These are phyloP conservation scores for Chrysocyon brachyurus DNA, from an alignment of 2,797 vertebrate genomes.

Conservation along the genomic window DNA sequence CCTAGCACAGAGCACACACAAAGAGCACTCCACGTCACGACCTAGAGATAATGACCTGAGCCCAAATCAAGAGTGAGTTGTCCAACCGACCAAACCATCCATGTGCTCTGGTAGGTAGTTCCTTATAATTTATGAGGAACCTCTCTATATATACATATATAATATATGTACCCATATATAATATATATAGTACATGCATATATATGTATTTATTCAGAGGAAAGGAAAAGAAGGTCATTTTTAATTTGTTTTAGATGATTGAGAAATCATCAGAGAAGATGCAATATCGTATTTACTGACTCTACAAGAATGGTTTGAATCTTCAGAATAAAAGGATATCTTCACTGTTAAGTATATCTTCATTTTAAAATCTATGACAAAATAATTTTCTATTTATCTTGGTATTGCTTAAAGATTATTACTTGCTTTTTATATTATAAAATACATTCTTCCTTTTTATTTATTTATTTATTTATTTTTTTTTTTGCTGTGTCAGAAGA, in stretches of 20 bases:
- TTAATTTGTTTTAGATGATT: background rate
- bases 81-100: background rate
- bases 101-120: background rate
- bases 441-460: background rate
- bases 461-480: no score
- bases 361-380: background rate
- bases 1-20: background rate
- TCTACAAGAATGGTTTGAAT: background rate
- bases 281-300: background rate
- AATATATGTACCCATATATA: background rate
- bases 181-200: background rate
- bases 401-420: background rate
- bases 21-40: background rate
- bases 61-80: background rate
- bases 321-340: background rate
- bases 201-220: background rate
- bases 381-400: background rate
- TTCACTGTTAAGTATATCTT: background rate
- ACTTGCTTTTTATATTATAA: background rate
- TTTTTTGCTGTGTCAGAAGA: no score
- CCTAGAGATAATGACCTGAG: background rate
- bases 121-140: background rate
- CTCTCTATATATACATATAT: background rate
- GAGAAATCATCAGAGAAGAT: background rate
- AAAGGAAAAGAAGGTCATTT: background rate